phyloP scores from a whole-genome alignment of 2,113 vertebrate species.

The Nesoenas mayeri region DNA sequence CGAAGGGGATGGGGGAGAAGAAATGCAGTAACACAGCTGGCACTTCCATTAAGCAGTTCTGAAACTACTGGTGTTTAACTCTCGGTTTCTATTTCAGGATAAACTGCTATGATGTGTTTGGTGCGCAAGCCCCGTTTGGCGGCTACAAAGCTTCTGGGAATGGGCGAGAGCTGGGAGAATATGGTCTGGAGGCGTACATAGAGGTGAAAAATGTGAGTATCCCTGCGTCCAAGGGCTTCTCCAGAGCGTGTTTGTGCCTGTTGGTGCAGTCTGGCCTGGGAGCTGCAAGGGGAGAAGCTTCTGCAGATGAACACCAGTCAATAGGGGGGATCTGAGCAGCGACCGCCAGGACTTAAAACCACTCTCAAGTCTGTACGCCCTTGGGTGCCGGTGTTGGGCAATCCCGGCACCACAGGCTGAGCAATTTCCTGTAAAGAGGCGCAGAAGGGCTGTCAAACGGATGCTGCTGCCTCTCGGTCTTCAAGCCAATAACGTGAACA shows the following conservation, averaged over 20 bases:
- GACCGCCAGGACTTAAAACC: background rate
- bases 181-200: slow-evolving; percentile 88
- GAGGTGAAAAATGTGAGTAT: slow-evolving; percentile 93
- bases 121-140: slow-evolving; percentile 90
- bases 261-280: background rate
- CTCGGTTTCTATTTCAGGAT: slow-evolving; percentile 77
- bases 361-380: rapidly evolving
- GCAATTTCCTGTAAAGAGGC: background rate
- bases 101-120: slow-evolving; percentile 96
- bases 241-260: background rate
- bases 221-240: rapidly evolving
- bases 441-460: background rate
- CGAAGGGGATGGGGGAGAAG: background rate
- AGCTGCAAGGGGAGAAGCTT: background rate
- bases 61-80: background rate
- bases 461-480: background rate
- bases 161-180: slow-evolving; percentile 91
- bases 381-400: background rate
- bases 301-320: background rate
- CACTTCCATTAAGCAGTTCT: background rate
- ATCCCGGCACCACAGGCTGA: rapidly evolving
- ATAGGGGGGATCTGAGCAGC: background rate
- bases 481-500: background rate
- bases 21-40: background rate
- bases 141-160: slow-evolving; percentile 94